These are phyloP conservation scores for Drosophila paulistorum DNA, from an alignment of 1,140 invertebrate species.

Conservation along the genomic window DNA sequence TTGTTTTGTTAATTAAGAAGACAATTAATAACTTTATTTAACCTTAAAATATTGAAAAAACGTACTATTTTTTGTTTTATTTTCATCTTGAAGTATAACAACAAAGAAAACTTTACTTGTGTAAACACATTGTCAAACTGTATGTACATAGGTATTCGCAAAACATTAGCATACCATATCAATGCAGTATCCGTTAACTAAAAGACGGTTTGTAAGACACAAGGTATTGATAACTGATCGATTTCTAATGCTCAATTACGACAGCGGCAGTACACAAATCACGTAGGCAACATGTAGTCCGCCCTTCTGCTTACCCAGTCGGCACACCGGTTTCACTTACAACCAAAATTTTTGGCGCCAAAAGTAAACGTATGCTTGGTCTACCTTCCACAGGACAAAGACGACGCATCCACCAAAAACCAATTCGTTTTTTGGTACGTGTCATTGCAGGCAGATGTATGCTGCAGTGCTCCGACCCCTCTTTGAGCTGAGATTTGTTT, in stretches of 20 bases:
- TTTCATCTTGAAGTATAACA: too few species aligned
- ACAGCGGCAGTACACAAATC: neutral
- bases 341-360: slow-evolving; percentile 8
- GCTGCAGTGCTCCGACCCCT: slow-evolving; percentile 19
- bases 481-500: slow-evolving; percentile 38
- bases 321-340: slow-evolving; percentile 5
- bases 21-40: too few species aligned
- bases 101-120: too few species aligned
- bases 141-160: too few species aligned
- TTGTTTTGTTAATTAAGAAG: too few species aligned
- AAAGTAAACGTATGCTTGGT: neutral
- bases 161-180: neutral
- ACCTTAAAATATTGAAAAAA: too few species aligned
- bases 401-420: slow-evolving; percentile 12
- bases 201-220: too few species aligned
- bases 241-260: slow-evolving; percentile 5
- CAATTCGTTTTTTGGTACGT: slow-evolving; percentile 47
- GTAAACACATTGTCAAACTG: too few species aligned
- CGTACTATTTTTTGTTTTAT: too few species aligned
- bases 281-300: neutral
- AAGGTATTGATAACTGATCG: neutral
- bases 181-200: neutral
- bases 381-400: slow-evolving; percentile 1
- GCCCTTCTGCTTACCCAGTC: neutral
- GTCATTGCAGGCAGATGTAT: slow-evolving; percentile 35